These are phyloP conservation scores for Strigamia crassipes DNA, from an alignment of 2,888 invertebrate species.

Conservation along the genomic window DNA sequence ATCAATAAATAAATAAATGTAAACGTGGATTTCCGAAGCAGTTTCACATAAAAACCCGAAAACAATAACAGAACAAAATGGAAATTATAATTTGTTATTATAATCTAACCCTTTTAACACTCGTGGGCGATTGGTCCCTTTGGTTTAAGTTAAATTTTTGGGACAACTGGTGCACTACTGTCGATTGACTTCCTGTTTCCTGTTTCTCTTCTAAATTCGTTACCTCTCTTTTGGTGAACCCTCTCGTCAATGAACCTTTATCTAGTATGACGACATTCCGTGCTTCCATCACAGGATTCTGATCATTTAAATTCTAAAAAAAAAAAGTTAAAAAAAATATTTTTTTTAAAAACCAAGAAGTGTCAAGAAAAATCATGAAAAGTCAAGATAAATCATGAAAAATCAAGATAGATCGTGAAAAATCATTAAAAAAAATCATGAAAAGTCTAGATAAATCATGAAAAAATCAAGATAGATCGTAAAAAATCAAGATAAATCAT, in stretches of 20 bases:
- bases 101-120: slow-evolving; percentile 25
- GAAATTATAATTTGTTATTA: neutral
- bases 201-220: neutral
- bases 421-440: too few species aligned
- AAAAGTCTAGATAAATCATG: too few species aligned
- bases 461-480: too few species aligned
- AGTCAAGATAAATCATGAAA: too few species aligned
- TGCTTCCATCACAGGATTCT: slow-evolving; percentile 39
- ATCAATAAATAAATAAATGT: neutral
- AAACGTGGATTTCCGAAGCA: neutral
- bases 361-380: too few species aligned
- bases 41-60: slow-evolving; percentile 43
- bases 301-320: neutral
- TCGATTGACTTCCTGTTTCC: neutral
- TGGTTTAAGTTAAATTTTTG: neutral
- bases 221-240: slow-evolving; percentile 20
- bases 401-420: too few species aligned
- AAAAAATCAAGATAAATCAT: too few species aligned
- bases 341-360: too few species aligned
- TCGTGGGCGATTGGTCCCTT: neutral
- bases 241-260: slow-evolving; percentile 20
- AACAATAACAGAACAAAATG: neutral
- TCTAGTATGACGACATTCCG: slow-evolving; percentile 20
- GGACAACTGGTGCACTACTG: slow-evolving; percentile 5
- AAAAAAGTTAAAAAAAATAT: too few species aligned